Conservation (phyloP, 2,113 vertebrate genomes). For the Heterochromis multidens region DNA sequence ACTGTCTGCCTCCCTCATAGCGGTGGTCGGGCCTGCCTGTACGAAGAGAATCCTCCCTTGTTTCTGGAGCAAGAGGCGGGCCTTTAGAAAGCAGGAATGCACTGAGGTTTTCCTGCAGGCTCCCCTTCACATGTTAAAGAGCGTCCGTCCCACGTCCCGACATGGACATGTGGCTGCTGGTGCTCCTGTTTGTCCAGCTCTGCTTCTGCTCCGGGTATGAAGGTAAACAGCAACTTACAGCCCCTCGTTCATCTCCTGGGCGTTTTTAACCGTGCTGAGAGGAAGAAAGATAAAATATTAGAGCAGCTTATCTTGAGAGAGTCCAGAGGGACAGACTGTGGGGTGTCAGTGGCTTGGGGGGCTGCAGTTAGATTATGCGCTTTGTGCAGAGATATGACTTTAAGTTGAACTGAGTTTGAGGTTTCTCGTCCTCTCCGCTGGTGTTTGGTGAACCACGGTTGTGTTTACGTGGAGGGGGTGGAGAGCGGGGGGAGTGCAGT, state of each 20-base stretch:
- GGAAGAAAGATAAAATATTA: neutral
- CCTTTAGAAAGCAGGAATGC: slow-evolving; percentile 70
- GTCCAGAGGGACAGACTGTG: neutral
- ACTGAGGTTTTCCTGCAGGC: slow-evolving; percentile 63
- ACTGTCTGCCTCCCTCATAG: neutral
- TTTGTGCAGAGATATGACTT: neutral
- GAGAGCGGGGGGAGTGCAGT: slow-evolving; percentile 57
- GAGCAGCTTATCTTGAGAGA: neutral
- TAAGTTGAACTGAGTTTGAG: neutral
- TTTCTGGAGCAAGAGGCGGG: slow-evolving; percentile 73
- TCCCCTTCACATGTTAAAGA: slow-evolving; percentile 48
- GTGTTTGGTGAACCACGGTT: slow-evolving; percentile 18
- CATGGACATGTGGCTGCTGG: slow-evolving; percentile 72
- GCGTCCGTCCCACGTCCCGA: slow-evolving; percentile 40
- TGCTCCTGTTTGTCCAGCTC: slow-evolving; percentile 66
- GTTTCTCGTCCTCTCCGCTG: neutral
- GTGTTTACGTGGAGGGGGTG: slow-evolving; percentile 77
- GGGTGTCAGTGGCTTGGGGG: neutral
- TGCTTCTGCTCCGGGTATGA: slow-evolving; percentile 69
- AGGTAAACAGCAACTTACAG: slow-evolving; percentile 64
- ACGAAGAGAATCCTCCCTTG: slow-evolving; percentile 64
- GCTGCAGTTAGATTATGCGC: neutral
- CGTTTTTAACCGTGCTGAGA: neutral
- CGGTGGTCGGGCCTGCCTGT: slow-evolving; percentile 15
- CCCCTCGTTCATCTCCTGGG: neutral